A percentile compares a stretch with the other conserved stretches of the same genome.
Conservation (phyloP, 1,140 invertebrate genomes). For the Drosophila novamexicana region DNA sequence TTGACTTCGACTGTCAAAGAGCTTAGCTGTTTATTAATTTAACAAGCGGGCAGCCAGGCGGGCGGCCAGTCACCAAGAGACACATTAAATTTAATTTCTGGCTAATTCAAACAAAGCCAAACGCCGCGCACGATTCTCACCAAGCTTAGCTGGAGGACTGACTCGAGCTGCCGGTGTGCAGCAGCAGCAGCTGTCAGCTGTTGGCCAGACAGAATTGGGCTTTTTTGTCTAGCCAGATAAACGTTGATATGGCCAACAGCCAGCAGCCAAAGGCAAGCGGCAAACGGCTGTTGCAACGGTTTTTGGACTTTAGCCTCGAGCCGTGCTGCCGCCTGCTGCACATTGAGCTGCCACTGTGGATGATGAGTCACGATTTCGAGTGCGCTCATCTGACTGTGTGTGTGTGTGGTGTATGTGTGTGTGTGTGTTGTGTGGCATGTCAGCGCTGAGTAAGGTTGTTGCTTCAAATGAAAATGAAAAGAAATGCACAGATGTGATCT, state of each 20-base stretch:
- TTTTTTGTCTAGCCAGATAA: slow-evolving; percentile 72
- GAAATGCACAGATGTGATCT: background rate
- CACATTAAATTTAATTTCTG: slow-evolving; percentile 74
- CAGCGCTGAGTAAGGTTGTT: slow-evolving; percentile 32
- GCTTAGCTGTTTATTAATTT: slow-evolving; percentile 77
- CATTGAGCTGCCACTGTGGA: slow-evolving; percentile 36
- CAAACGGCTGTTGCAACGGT: slow-evolving; percentile 67
- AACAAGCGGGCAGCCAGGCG: slow-evolving; percentile 46
- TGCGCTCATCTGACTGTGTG: slow-evolving; percentile 3
- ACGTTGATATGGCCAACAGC: slow-evolving; percentile 47
- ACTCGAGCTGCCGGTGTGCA: slow-evolving; percentile 24
- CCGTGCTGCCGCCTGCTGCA: slow-evolving; percentile 46
- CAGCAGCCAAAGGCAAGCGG: slow-evolving; percentile 20
- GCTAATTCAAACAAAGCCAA: slow-evolving; percentile 39
- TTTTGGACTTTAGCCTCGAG: slow-evolving; percentile 72
- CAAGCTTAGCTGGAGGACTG: background rate
- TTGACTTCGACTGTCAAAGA: slow-evolving; percentile 60
- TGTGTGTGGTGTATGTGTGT: background rate
- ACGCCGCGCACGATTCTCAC: slow-evolving; percentile 15
- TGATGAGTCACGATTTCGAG: slow-evolving; percentile 54
- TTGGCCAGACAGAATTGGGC: slow-evolving; percentile 71
- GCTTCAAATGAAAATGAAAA: slow-evolving; percentile 35
- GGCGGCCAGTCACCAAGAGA: slow-evolving; percentile 8
- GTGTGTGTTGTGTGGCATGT: slow-evolving; percentile 24
- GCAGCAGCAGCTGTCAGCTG: slow-evolving; percentile 70